Percentiles rank a stretch among this genome's conserved stretches.
These are phyloP conservation scores for Pipa parva DNA, from an alignment of 2,113 vertebrate genomes.

Conservation along the genomic window DNA sequence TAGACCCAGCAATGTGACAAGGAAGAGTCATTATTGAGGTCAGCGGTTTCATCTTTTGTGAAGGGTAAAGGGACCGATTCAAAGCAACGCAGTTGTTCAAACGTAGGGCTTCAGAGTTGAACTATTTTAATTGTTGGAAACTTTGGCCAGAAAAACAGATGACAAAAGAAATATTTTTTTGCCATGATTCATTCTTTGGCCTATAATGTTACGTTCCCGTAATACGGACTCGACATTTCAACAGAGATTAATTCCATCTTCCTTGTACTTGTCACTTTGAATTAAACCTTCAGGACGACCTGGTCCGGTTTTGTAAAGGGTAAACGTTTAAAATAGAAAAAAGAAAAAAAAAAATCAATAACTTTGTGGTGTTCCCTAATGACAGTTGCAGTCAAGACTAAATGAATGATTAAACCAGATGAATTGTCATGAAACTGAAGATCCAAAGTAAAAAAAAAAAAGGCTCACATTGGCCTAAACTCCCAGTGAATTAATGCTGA, in stretches of 20 bases:
- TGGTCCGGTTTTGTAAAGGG: slow-evolving; percentile 5
- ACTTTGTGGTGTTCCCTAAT: neutral
- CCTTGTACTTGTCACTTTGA: slow-evolving; percentile 3
- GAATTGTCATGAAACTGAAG: neutral
- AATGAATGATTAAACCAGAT: slow-evolving; percentile 9
- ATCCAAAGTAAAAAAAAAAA: neutral
- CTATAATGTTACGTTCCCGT: neutral
- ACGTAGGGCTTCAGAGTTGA: too few relatives aligned
- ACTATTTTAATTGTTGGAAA: too few relatives aligned
- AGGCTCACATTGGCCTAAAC: neutral
- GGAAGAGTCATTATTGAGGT: too few relatives aligned
- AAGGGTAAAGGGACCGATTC: too few relatives aligned
- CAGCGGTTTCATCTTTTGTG: too few relatives aligned
- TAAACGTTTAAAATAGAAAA: neutral
- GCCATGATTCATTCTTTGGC: neutral
- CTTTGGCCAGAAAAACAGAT: too few relatives aligned
- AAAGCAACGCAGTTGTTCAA: too few relatives aligned
- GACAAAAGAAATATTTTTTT: neutral
- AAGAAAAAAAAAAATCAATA: slow-evolving; percentile 21
- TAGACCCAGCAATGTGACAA: too few relatives aligned
- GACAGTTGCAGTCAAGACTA: neutral
- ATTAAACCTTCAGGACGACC: neutral
- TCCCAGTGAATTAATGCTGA: slow-evolving; percentile 2
- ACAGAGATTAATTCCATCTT: neutral
- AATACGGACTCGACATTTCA: neutral